A percentile compares a stretch with the other conserved stretches of the same genome.
Conservation (phyloP, 2,888 invertebrate genomes). For the Drosophila prolongata region DNA sequence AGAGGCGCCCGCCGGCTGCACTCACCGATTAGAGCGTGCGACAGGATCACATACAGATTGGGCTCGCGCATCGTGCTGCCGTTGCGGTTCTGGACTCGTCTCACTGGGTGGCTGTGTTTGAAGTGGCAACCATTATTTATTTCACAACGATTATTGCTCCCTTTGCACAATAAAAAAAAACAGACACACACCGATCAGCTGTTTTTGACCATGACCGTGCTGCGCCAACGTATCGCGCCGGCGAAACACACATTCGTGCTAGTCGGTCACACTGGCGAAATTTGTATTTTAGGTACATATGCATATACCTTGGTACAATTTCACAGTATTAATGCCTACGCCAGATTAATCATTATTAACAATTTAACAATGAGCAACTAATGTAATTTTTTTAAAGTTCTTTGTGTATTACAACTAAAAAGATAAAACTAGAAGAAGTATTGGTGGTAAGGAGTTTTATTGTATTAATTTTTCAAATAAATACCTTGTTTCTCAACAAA, state of each 20-base stretch:
- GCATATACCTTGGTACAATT: no score
- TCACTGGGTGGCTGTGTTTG: constrained; percentile 22
- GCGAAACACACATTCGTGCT: rapidly evolving
- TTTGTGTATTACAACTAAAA: no score
- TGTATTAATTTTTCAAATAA: no score
- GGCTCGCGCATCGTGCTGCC: constrained; percentile 78
- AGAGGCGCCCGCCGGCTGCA: constrained; percentile 9
- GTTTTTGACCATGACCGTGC: constrained; percentile 8
- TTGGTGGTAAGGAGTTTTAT: no score
- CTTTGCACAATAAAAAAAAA: constrained; percentile 8
- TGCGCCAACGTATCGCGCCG: not conserved
- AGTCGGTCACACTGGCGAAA: not conserved
- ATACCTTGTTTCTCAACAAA: no score
- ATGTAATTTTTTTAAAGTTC: no score
- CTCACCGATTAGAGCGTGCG: constrained; percentile 83
- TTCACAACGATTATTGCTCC: constrained; percentile 24
- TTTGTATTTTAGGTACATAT: no score
- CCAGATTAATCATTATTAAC: no score
- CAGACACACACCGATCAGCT: constrained; percentile 29
- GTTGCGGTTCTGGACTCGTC: constrained; percentile 14
- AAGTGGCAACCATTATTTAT: constrained; percentile 53
- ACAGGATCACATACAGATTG: constrained; percentile 77
- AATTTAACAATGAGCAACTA: no score
- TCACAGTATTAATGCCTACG: no score
- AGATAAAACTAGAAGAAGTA: no score